phyloP scores from a whole-genome alignment of 1,140 invertebrate genomes.

The Phortica variegata region DNA sequence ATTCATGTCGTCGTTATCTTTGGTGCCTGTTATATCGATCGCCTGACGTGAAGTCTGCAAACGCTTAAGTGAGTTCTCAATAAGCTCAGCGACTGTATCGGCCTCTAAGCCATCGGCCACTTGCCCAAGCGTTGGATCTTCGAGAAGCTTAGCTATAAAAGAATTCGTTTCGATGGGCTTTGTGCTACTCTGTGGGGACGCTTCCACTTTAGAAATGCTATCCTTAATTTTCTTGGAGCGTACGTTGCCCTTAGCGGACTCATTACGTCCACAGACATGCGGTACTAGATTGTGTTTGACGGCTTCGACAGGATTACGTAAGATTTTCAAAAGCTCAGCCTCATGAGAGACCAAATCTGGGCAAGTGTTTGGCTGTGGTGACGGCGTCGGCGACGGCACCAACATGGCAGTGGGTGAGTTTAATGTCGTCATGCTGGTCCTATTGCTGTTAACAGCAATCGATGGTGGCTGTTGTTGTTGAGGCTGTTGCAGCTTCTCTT shows the following conservation, averaged over 20 bases:
- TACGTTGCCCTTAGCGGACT: constrained; percentile 2
- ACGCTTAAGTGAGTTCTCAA: constrained; percentile 66
- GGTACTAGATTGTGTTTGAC: constrained; percentile 69
- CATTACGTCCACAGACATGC: constrained; percentile 65
- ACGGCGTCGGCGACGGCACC: too few species aligned
- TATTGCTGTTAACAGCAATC: constrained; percentile 12
- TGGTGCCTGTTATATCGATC: constrained; percentile 59
- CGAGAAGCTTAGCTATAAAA: constrained; percentile 62
- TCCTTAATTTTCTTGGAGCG: constrained; percentile 26
- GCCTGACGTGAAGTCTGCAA: constrained; percentile 61
- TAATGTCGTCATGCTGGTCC: not conserved
- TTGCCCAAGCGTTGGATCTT: constrained; percentile 64
- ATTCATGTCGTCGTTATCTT: constrained; percentile 63
- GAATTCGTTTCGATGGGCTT: not conserved
- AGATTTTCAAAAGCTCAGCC: constrained; percentile 60
- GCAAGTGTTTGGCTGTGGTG: too few species aligned
- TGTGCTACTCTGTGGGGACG: not conserved
- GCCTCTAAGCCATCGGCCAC: constrained; percentile 64
- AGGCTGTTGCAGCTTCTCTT: constrained; percentile 20
- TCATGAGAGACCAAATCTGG: constrained; percentile 41
- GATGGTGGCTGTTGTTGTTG: constrained; percentile 26
- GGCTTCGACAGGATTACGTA: constrained; percentile 70
- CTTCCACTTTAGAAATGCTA: not conserved
- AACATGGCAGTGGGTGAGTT: too few species aligned
- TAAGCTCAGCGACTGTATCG: constrained; percentile 62